Evolutionary conservation across 1,140 invertebrate species (phyloP), one percentile per base, ranked within the genome.

Genomic region (Anadara kagoshimensis): DNA sequence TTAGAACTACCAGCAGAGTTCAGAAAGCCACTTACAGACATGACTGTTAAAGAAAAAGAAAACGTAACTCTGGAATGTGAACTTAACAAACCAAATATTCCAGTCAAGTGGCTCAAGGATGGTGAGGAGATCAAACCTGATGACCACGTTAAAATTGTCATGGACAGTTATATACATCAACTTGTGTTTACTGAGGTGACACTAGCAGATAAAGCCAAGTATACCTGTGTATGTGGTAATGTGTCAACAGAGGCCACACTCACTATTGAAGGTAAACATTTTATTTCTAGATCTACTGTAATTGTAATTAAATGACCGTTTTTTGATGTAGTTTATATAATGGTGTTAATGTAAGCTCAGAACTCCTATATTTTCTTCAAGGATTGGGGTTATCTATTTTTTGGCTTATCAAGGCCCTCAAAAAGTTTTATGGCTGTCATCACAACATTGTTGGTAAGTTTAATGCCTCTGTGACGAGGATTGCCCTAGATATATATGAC

Each of bases 101-200:
- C 81, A 18, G 83, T 86, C 36, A 86, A 83, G 57, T 89, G 88
- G 88, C 63, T 84, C 22, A 87, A 85, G 67, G 75, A 83, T 89
- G 93, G 92, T 8, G 69, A 81, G 53, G 82, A 83, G 41, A 68
- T 86, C 20, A 70, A 69, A 43, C 58, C 74, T 18, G 57, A 53
- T 44, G 78, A 86, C 47, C 71, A 72, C 4, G 73, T 80, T 47
- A 65, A 69, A 8, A 92, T 93, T 81, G 70, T 72, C 11, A 69
- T 69, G 24, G 80, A 86, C 58, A 73, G 78, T 7, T 77, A 75
- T 29, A 72, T 53, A 36, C 83, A 84, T 20, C 74, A 76, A 47
- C 75, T 86, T 29, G 66, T 79, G n/a, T 57, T 86, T n/a, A 66
- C 71, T 14, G 77, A 84, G 41, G 73, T 82, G 4, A 81, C 71